These are phyloP conservation scores for Solea solea DNA, from an alignment of 2,113 vertebrate genomes.

Conservation along the genomic window DNA sequence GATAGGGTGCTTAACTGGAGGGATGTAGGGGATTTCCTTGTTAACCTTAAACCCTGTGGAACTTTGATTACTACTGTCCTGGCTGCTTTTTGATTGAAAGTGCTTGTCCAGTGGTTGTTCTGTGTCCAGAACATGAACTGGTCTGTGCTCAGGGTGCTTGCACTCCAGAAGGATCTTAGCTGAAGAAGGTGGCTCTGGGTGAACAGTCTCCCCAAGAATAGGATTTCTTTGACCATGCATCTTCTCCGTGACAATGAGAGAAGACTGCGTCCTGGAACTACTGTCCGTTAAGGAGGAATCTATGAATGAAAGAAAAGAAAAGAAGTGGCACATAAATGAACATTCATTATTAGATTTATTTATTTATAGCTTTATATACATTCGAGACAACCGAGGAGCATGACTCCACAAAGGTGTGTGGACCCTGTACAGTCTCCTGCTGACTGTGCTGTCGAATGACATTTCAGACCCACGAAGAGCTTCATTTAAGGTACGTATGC, in stretches of 20 bases:
- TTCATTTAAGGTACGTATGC: too few relatives aligned
- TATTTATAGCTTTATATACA: too few relatives aligned
- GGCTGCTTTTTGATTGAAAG: slow-evolving; percentile 84
- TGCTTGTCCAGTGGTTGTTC: slow-evolving; percentile 88
- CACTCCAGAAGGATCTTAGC: slow-evolving; percentile 90
- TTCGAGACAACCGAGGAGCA: too few relatives aligned
- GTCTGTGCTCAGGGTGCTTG: slow-evolving; percentile 92
- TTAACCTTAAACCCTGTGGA: slow-evolving; percentile 87
- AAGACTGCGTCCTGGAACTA: slow-evolving; percentile 91
- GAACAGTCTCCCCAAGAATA: slow-evolving; percentile 90
- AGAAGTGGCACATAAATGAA: not conserved
- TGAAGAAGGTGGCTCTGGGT: slow-evolving; percentile 88
- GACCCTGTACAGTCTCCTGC: too few relatives aligned
- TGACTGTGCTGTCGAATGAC: too few relatives aligned
- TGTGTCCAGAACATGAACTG: slow-evolving; percentile 85
- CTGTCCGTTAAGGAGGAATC: slow-evolving; percentile 95
- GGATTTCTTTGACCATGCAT: slow-evolving; percentile 89
- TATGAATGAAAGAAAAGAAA: slow-evolving; percentile 70
- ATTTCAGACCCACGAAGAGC: too few relatives aligned
- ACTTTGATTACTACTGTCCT: slow-evolving; percentile 86
- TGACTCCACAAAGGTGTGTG: too few relatives aligned
- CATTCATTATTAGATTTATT: too few relatives aligned
- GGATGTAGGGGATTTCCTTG: slow-evolving; percentile 90
- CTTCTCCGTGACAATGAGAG: slow-evolving; percentile 90
- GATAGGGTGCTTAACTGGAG: slow-evolving; percentile 87